Evolutionary conservation across 2,113 vertebrate species (phyloP), one percentile per base, ranked within the genome.

Genomic region (Takifugu bimaculatus): DNA sequence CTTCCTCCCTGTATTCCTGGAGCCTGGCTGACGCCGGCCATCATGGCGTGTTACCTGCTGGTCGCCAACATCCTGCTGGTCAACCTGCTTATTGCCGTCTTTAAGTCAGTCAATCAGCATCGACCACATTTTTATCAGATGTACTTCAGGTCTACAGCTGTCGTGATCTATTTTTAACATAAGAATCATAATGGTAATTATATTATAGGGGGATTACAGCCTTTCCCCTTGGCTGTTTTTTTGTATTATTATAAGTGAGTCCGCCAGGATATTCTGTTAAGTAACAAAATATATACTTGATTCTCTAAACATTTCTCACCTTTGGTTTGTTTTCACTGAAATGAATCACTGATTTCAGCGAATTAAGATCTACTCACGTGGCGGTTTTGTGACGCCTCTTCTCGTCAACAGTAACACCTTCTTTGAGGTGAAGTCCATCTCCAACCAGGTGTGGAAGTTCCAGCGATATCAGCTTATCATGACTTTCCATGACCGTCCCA

Each of bases 371-470:
- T 20, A 20, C 42, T 43, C 3, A n/a, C 4, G 15, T n/a, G 14
- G 13, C 14, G 6, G 4, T 12, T 10, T 0, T 26, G 6, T 54
- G 63, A 4, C 15, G n/a, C 35, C 60, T 1, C 42, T 54, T 43
- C 13, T 29, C 44, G 45, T 53, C 26, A 1, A 68, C 89, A 99
- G 97, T 80, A 99, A 99, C 83, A 99, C 97, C 6, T 99, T 99
- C 86, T 96, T 96, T 68, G 96, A 99, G 77, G 96, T 99, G 7
- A 98, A 98, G 72, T 98, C 96, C 65, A 98, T 99, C 84, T 99
- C 97, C 42, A 99, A 99, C 84, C 96, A 99, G 86, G 93, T 99
- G 26, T 99, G 97, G 97, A 99, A 99, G 84, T 99, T 98, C 82
- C 97, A 99, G 83, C 86, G 97, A 0, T 99, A 99, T 58, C 96